Evolutionary conservation across 2,797 vertebrate species (phyloP), one percentile per base, ranked within the genome.

Genomic region (Acrocephalus scirpaceus): DNA sequence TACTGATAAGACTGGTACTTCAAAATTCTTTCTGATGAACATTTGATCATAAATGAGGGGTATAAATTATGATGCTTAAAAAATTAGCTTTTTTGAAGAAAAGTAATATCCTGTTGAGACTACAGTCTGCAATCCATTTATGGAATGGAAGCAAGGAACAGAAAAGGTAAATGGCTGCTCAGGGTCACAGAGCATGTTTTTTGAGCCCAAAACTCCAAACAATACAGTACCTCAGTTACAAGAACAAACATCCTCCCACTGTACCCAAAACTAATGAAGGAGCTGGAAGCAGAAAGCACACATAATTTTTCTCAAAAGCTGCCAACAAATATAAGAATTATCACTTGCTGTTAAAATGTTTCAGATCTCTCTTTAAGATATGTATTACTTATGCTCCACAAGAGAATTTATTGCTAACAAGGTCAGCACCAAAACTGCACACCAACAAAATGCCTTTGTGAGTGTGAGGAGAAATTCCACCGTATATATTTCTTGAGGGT

Each of bases 271-370:
- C 23, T 74, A 61, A 79, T 69, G 75, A 91, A 67, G 18, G 57
- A 77, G 47, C 25, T 87, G 34, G 40, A 85, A 85, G 53, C 2
- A 32, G 27, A 53, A 73, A 91, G 34, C 13, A 53, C 45, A 44
- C 50, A n/a, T 77, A 1, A 87, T 89, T 87, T 94, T 92, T 89
- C 69, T 89, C 36, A 36, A 71, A 95, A 87, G 11, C 71, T 91
- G 75, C 16, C 77, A 89, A 72, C 53, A 71, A 61, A 71, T 80
- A 5, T 32, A 89, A 86, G 89, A 82, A 71, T 93, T 93, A 87
- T 93, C 78, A 92, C 61, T 80, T 95, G 69, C 22, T 92, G 42
- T 53, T 79, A 45, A 88, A 90, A 18, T 67, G 54, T 74, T 94
- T 95, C 61, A 92, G 78, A 57, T 76, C 9, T 53, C 26, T 72